Percentiles rank a stretch among this genome's conserved stretches.
Conservation (phyloP, 2,888 invertebrate genomes). For the Drosophila mimetica region DNA sequence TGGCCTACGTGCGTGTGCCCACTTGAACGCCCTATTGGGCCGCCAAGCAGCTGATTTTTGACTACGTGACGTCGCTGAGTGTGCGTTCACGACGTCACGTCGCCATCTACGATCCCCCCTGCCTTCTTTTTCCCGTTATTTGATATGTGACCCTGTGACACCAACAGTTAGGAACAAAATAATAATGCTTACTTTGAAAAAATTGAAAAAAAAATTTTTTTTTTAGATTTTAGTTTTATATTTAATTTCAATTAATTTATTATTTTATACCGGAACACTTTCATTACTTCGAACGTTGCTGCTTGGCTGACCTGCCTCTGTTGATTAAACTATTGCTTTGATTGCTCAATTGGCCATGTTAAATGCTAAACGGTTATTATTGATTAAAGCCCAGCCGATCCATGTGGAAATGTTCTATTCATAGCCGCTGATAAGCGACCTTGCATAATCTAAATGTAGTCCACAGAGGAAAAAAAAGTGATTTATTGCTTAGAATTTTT, state of each 20-base stretch:
- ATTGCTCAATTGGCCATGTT: slow-evolving; percentile 47
- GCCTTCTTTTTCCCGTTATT: slow-evolving; percentile 19
- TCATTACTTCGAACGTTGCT: neutral
- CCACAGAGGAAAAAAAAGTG: slow-evolving; percentile 5
- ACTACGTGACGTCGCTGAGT: slow-evolving; percentile 33
- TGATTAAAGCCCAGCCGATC: slow-evolving; percentile 53
- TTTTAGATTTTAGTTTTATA: too few species aligned
- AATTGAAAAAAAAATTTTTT: too few species aligned
- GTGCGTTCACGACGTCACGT: slow-evolving; percentile 52
- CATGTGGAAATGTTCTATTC: slow-evolving; percentile 28
- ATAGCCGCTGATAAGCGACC: slow-evolving; percentile 53
- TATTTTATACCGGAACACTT: neutral
- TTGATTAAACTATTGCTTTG: slow-evolving; percentile 41
- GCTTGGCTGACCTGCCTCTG: slow-evolving; percentile 14
- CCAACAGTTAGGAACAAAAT: slow-evolving; percentile 21
- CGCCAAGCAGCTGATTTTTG: slow-evolving; percentile 27
- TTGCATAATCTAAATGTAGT: slow-evolving; percentile 44
- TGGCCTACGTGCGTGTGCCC: slow-evolving; percentile 67
- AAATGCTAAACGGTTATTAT: slow-evolving; percentile 35
- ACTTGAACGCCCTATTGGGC: slow-evolving; percentile 23
- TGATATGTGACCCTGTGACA: slow-evolving; percentile 57
- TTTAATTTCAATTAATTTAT: neutral
- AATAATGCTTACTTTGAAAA: too few species aligned
- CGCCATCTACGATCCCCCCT: slow-evolving; percentile 11
- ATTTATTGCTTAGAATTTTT: too few species aligned